Evolutionary conservation across 1,140 invertebrate species (phyloP).

Genomic region (Triops longicaudatus): DNA sequence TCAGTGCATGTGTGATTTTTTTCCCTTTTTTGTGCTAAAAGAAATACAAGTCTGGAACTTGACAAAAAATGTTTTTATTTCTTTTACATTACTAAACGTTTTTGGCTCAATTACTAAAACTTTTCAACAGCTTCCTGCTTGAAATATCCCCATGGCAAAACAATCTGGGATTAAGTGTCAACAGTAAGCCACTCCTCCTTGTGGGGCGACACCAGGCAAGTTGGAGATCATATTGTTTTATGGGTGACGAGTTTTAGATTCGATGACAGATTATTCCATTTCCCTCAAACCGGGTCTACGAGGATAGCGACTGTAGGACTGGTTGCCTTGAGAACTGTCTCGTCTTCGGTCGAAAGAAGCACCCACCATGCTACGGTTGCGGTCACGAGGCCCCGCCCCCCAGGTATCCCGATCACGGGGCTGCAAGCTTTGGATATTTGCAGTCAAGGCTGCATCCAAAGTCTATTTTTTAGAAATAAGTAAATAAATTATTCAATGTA

Average conservation of each 20-base stretch:
- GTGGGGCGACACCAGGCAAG: background rate
- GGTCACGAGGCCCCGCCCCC: background rate
- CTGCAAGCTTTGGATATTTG: constrained; percentile 16
- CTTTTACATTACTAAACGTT: background rate
- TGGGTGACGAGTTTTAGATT: background rate
- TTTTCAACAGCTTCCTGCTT: background rate
- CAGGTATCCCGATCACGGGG: constrained; percentile 23
- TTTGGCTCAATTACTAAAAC: background rate
- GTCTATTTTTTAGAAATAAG: background rate
- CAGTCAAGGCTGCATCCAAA: constrained; percentile 16
- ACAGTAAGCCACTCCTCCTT: background rate
- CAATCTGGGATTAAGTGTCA: background rate
- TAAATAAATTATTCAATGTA: background rate
- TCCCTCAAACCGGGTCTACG: constrained; percentile 24
- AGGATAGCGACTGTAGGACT: background rate
- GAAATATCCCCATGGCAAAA: background rate
- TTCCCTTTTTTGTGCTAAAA: constrained; percentile 16
- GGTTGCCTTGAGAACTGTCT: background rate
- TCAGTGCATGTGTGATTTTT: background rate
- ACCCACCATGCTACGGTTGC: constrained; percentile 21
- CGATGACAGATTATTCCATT: constrained; percentile 21
- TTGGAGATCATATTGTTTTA: background rate
- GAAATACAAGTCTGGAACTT: background rate
- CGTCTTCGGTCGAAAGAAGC: constrained; percentile 16
- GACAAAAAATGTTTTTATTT: background rate